A percentile compares a stretch with the other conserved stretches of the same genome.
These are phyloP conservation scores for Volucella bombylans DNA, from an alignment of 2,888 invertebrate genomes.

Conservation along the genomic window DNA sequence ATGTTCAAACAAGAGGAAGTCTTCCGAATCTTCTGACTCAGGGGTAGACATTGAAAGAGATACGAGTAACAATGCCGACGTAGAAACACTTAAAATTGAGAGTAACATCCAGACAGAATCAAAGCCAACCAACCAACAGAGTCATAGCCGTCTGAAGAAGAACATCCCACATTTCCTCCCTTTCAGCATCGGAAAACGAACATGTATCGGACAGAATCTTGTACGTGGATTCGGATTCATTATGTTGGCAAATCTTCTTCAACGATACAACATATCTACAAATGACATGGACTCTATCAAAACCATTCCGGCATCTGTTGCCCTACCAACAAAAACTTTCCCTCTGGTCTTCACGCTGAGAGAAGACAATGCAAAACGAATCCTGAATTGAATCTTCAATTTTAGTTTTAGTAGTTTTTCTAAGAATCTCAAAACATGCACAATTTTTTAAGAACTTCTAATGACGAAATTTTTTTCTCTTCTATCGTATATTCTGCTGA, in stretches of 20 bases:
- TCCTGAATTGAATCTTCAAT: background rate
- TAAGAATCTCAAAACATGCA: constrained; percentile 71
- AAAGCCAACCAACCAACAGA: constrained; percentile 77
- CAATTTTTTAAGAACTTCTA: constrained; percentile 42
- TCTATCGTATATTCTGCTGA: constrained; percentile 20
- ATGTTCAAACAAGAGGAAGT: constrained; percentile 77
- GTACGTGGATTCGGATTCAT: constrained; percentile 90
- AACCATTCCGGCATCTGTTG: constrained; percentile 88
- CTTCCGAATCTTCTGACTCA: constrained; percentile 84
- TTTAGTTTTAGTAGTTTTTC: constrained; percentile 53
- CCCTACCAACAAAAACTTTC: constrained; percentile 89
- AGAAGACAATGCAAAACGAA: constrained; percentile 49
- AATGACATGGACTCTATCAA: constrained; percentile 84
- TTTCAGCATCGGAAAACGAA: constrained; percentile 93
- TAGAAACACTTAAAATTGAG: constrained; percentile 9
- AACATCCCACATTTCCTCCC: constrained; percentile 90
- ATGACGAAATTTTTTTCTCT: constrained; percentile 22
- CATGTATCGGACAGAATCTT: constrained; percentile 92
- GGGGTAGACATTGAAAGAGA: constrained; percentile 84
- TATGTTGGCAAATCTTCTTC: constrained; percentile 88
- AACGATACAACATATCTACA: constrained; percentile 87
- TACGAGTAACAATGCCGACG: background rate
- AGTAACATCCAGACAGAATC: constrained; percentile 6
- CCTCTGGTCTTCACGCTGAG: constrained; percentile 85
- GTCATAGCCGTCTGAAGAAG: constrained; percentile 82